These are phyloP conservation scores for Arenaria interpres DNA, from an alignment of 2,113 vertebrate species.

Conservation along the genomic window DNA sequence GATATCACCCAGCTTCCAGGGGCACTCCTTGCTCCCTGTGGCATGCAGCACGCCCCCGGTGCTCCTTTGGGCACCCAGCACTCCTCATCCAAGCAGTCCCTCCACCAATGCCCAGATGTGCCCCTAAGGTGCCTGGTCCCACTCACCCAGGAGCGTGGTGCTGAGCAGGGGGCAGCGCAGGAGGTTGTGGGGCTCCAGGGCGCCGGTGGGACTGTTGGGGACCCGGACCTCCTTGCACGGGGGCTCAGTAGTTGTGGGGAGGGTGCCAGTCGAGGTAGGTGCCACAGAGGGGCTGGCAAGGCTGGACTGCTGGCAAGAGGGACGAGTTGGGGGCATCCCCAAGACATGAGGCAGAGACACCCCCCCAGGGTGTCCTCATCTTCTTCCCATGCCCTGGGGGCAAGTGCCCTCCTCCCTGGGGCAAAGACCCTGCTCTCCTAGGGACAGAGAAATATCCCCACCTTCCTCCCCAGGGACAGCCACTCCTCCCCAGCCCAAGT, in stretches of 20 bases:
- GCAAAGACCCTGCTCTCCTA: neutral
- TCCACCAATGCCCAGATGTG: neutral
- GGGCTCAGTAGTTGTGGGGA: constrained; percentile 65
- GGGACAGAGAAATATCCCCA: neutral
- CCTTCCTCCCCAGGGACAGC: too few relatives aligned
- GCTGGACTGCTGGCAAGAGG: constrained; percentile 45
- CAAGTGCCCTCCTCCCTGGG: neutral
- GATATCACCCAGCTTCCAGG: neutral
- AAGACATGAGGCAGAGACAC: neutral
- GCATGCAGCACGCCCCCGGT: neutral
- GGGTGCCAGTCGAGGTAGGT: constrained; percentile 76
- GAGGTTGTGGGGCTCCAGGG: constrained; percentile 73
- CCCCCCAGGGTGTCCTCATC: neutral
- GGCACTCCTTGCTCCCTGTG: too few relatives aligned
- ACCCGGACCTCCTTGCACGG: neutral
- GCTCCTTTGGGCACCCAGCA: neutral
- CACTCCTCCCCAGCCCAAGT: neutral
- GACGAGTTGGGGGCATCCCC: too few relatives aligned
- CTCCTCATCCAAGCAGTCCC: neutral
- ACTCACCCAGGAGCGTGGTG: constrained; percentile 81
- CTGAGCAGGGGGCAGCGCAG: constrained; percentile 79
- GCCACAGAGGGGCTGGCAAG: constrained; percentile 74
- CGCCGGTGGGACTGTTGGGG: constrained; percentile 49
- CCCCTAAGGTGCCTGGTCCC: neutral
- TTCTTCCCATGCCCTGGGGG: neutral